These are phyloP conservation scores for Lamproptera curius DNA, from an alignment of 2,888 invertebrate species.

Conservation along the genomic window DNA sequence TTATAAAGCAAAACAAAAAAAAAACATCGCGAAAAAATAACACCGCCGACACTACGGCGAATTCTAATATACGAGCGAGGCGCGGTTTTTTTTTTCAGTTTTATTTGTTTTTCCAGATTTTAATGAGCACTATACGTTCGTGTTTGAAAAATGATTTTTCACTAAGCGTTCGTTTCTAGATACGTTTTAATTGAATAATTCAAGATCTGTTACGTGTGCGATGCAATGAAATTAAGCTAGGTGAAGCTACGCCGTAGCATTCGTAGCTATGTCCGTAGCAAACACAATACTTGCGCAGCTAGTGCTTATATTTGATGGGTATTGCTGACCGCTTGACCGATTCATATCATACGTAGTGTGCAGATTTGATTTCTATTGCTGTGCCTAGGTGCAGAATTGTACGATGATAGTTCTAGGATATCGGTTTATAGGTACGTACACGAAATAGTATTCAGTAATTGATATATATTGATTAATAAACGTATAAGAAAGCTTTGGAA, in stretches of 20 bases:
- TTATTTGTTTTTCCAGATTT: not conserved
- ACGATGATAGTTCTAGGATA: too few relatives aligned
- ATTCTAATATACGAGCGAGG: not conserved
- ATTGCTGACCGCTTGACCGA: not conserved
- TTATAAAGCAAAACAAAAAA: too few relatives aligned
- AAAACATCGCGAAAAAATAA: constrained; percentile 6
- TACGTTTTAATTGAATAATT: not conserved
- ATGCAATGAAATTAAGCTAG: not conserved
- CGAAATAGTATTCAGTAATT: too few relatives aligned
- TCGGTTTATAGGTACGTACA: too few relatives aligned
- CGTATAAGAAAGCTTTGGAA: too few relatives aligned
- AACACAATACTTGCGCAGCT: not conserved
- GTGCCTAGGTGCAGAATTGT: too few relatives aligned
- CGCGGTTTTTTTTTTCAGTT: too few relatives aligned
- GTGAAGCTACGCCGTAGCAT: not conserved
- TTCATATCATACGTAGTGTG: too few relatives aligned
- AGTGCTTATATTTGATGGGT: not conserved
- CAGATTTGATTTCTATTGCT: too few relatives aligned
- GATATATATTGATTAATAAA: too few relatives aligned
- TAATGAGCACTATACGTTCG: not conserved
- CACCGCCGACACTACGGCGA: constrained; percentile 4
- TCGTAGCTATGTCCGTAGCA: not conserved
- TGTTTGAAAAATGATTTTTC: not conserved
- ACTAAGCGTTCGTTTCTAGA: not conserved
- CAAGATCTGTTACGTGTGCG: not conserved